Evolutionary conservation across 2,888 invertebrate species (phyloP), one percentile per base, ranked within the genome.

Genomic region (Sturmia bella): DNA sequence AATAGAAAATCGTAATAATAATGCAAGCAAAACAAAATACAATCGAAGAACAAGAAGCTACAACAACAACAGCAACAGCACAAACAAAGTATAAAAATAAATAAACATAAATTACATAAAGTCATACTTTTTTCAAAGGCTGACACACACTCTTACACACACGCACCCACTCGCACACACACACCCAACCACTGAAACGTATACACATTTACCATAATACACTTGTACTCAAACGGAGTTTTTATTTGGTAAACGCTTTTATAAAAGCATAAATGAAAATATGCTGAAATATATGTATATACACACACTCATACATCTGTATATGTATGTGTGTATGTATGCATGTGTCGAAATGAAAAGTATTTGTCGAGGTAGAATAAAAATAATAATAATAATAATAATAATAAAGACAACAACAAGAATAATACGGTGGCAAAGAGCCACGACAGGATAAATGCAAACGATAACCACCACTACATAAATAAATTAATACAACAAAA

Each of bases 1-100:
- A 76, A 76, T 79, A 79, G 72, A 73, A 79, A 73, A 79, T 79
- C 72, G 72, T 72, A 66, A 79, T 73, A 66, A 79, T 73, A 72
- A 64, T 72, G 76, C 45, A 69, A 69, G 69, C 76, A 57, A 56
- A 72, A 83, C 59, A 78, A 56, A 52, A 59, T 54, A 15, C n/a
- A 64, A 50, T 15, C 17, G 63, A 70, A 64, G 27, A 72, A 76
- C 43, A n/a, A 15, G 54, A 57, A 32, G 39, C 43, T 43, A 79
- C 50, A 74, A 48, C 12, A 43, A n/a, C 32, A 57, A 37, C 3
- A 66, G 19, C 7, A 24, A 56, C 9, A 37, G 15, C 9, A 66
- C 50, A 57, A 27, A 45, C 32, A 61, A 43, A 19, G 24, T 54
- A 43, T 19, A 21, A 64, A 66, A 43, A 70, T 61, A 68, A 59